Evolutionary conservation across 2,113 vertebrate species (phyloP), one percentile per base, ranked within the genome.

Genomic region (Coturnix japonica): DNA sequence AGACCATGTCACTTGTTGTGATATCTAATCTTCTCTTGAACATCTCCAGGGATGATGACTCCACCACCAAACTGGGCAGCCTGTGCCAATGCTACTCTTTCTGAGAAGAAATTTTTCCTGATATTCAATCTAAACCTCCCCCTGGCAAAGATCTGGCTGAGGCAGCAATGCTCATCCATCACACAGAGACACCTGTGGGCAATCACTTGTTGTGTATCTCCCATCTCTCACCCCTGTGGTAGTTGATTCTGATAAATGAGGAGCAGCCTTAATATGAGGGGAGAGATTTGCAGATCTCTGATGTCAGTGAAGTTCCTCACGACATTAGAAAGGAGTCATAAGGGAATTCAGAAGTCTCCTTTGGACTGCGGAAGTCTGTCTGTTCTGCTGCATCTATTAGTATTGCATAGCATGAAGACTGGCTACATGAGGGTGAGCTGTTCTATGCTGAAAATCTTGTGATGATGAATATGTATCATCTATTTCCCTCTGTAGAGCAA

Each of bases 111-210:
- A 17, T 53, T 53, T 53, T 53, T 53, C 15, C 51, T 28, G 28
- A 53, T 53, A 30, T 30, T 30, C 9, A 17, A 53, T 8, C 26
- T 53, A 15, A 53, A 53, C 8, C 51, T 49, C 47, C 47, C 47
- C 23, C 21, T 37, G 1, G 21, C 61, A 63, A 13, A 64, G 47
- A 33, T 78, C 74, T 93, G 87, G 51, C 15, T 26, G 85, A 79
- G 71, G 69, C 33, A 82, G 63, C 28, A 80, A 11, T 25, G 26
- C 43, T 59, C 0, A 0, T 25, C 39, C 1, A 0, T 61, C 0
- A 1, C 71, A 61, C 33, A 6, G 11, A 28, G 59, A 9, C 43
- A 67, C 14, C 28, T 57, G 15, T 4, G 7, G 79, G n/a, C 37
- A 60, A 49, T 28, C 7, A 0, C 33, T 73, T 56, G 46, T 59